Percentiles rank a stretch among this genome's conserved stretches.
These are phyloP conservation scores for Nomada ferruginata DNA, from an alignment of 2,888 invertebrate species.

Conservation along the genomic window DNA sequence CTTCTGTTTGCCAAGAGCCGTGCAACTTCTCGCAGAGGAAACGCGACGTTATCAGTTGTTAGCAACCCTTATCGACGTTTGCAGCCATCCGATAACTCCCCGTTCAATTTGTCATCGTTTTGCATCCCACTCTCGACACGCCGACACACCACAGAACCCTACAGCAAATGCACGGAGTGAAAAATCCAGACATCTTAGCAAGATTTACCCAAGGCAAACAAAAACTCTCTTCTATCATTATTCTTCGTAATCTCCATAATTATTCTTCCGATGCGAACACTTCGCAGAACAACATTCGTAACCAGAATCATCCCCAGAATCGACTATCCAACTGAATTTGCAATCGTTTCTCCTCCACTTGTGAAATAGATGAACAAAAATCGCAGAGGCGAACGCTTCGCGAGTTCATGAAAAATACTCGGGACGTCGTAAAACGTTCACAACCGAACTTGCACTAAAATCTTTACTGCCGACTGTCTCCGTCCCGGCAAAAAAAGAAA, in stretches of 20 bases:
- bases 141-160: no score
- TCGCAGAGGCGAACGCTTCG: background rate
- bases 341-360: background rate
- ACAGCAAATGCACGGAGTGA: no score
- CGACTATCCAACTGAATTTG: background rate
- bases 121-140: background rate
- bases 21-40: constrained; percentile 11
- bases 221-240: no score
- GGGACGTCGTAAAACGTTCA: constrained; percentile 26
- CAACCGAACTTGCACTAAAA: constrained; percentile 33
- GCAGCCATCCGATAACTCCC: constrained; percentile 13
- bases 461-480: constrained; percentile 12
- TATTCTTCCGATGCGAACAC: no score
- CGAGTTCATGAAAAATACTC: constrained; percentile 34
- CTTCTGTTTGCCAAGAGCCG: constrained; percentile 1
- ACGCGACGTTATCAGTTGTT: constrained; percentile 17
- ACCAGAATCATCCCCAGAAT: no score
- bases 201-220: no score
- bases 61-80: constrained; percentile 26
- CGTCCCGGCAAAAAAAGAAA: background rate
- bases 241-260: no score
- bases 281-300: no score
- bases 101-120: background rate
- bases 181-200: no score
- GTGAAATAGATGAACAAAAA: no score